These are phyloP conservation scores for Epistrophella euchroma DNA, from an alignment of 2,888 invertebrate species.

Conservation along the genomic window DNA sequence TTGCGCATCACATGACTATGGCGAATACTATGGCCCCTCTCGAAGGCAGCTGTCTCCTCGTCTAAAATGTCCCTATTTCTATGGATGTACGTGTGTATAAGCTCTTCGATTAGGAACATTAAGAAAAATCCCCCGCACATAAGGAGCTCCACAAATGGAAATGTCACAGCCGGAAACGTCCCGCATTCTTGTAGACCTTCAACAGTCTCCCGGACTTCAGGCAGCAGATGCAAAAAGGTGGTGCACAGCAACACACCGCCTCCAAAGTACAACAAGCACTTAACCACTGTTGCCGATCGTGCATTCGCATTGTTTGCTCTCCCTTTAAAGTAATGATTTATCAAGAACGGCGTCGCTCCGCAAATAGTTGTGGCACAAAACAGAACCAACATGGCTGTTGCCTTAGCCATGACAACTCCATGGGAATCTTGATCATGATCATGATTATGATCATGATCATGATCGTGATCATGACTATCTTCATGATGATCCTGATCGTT, in stretches of 20 bases:
- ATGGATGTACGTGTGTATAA: slow-evolving; percentile 89
- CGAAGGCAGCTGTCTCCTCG: slow-evolving; percentile 80
- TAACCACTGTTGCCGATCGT: slow-evolving; percentile 84
- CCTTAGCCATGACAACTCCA: slow-evolving; percentile 88
- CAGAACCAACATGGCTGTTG: slow-evolving; percentile 91
- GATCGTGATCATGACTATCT: neutral
- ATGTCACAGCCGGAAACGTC: slow-evolving; percentile 85
- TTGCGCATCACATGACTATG: slow-evolving; percentile 79
- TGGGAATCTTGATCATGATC: slow-evolving; percentile 79
- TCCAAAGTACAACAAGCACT: slow-evolving; percentile 90
- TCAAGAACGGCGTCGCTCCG: slow-evolving; percentile 89
- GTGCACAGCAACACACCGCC: slow-evolving; percentile 93
- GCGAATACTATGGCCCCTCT: slow-evolving; percentile 81
- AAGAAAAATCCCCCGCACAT: slow-evolving; percentile 91
- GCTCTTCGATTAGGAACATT: slow-evolving; percentile 92
- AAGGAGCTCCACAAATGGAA: slow-evolving; percentile 88
- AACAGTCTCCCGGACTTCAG: slow-evolving; percentile 90
- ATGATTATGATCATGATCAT: slow-evolving; percentile 44
- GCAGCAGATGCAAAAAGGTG: slow-evolving; percentile 91
- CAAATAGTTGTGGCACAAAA: slow-evolving; percentile 90
- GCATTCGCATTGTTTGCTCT: slow-evolving; percentile 81
- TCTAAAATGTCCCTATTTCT: slow-evolving; percentile 81
- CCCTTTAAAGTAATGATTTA: slow-evolving; percentile 88
- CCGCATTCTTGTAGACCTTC: slow-evolving; percentile 85
- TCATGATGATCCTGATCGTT: neutral